phyloP scores from a whole-genome alignment of 37 sponge, comb jelly and placozoan species.

The Aplysina aerophoba region DNA sequence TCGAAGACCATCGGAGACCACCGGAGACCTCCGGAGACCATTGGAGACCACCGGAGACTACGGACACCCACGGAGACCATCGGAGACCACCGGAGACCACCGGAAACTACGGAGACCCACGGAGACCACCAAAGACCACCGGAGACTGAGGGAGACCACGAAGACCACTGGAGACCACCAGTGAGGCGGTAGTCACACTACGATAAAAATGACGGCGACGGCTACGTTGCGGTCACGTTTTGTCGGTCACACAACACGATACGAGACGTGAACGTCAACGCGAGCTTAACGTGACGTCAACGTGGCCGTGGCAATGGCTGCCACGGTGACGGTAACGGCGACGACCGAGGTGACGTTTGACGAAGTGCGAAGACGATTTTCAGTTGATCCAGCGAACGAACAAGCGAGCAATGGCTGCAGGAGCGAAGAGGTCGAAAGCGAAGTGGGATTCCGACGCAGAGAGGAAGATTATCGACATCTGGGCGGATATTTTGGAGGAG shows the following conservation, averaged over 20 bases:
- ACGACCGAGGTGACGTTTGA: not conserved
- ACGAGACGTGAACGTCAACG: conserved; percentile 1
- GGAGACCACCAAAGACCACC: no score
- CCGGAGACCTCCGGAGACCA: no score
- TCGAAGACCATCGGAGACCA: no score
- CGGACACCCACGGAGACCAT: no score
- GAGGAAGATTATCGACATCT: not conserved
- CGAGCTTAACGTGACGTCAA: not conserved
- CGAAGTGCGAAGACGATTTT: not conserved
- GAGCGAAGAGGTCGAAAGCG: not conserved
- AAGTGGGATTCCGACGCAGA: conserved; percentile 4
- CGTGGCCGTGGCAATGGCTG: conserved; percentile 9
- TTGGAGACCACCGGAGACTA: no score
- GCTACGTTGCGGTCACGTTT: not conserved
- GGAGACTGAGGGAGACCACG: no score
- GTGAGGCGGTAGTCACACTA: not conserved
- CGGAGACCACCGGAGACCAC: no score
- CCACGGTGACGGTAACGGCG: not conserved
- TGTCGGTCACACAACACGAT: not conserved
- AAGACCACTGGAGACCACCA: no score
- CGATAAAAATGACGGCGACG: not conserved
- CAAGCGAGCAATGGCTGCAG: not conserved
- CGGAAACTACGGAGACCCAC: no score
- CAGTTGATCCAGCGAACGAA: not conserved
- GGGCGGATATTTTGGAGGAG: conserved; percentile 1